Conservation (phyloP, 2,888 invertebrate genomes). For the Scrobipalpa costella region DNA sequence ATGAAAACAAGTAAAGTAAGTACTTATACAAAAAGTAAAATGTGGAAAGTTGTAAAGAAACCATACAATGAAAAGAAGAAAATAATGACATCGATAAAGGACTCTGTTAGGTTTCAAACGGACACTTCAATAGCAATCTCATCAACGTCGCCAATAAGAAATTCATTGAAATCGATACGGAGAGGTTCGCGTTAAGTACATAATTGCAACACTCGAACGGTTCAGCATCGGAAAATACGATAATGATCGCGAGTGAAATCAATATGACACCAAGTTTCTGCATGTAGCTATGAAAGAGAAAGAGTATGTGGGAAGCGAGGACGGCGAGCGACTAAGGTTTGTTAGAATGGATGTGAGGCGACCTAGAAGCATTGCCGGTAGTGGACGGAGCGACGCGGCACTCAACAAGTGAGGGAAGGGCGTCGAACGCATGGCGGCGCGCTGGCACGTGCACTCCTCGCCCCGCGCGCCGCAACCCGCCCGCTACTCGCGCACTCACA, state of each 20-base stretch:
- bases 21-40: too few relatives aligned
- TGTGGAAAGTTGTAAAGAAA: slow-evolving; percentile 24
- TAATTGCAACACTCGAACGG: background rate
- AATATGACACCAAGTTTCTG: slow-evolving; percentile 39
- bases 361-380: slow-evolving; percentile 45
- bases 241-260: slow-evolving; percentile 40
- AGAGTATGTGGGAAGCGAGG: slow-evolving; percentile 44
- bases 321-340: slow-evolving; percentile 32
- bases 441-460: slow-evolving; percentile 69
- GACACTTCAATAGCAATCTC: background rate
- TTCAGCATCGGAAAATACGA: slow-evolving; percentile 24
- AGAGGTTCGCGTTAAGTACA: background rate
- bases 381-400: slow-evolving; percentile 43
- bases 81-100: slow-evolving; percentile 4
- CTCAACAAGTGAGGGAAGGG: slow-evolving; percentile 74
- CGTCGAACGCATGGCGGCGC: slow-evolving; percentile 70
- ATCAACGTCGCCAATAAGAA: background rate
- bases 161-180: slow-evolving; percentile 3
- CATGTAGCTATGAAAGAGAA: slow-evolving; percentile 44
- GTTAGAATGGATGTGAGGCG: slow-evolving; percentile 37
- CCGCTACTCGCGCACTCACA: slow-evolving; percentile 49
- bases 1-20: slow-evolving; percentile 7
- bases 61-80: slow-evolving; percentile 2
- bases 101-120: background rate
- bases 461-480: slow-evolving; percentile 37